phyloP scores from a whole-genome alignment of 2,797 vertebrate genomes.

The Eospalax fontanierii region DNA sequence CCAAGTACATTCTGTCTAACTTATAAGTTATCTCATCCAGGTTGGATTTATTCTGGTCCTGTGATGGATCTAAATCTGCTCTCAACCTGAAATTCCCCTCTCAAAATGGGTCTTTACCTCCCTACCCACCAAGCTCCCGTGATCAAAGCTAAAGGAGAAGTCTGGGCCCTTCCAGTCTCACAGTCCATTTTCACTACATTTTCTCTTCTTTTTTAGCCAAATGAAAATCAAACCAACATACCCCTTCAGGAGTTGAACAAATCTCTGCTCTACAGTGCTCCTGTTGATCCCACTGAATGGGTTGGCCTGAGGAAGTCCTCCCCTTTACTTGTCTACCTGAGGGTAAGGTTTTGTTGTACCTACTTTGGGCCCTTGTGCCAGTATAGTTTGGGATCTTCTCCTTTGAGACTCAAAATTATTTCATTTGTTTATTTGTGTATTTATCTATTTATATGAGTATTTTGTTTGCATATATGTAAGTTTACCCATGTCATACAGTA shows the following conservation, averaged over 20 bases:
- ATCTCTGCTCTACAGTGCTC: constrained; percentile 92
- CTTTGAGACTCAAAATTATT: too few species aligned
- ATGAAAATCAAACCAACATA: constrained; percentile 86
- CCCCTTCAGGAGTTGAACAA: constrained; percentile 83
- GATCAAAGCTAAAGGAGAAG: not conserved
- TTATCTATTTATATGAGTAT: too few species aligned
- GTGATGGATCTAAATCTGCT: not conserved
- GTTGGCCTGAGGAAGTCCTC: constrained; percentile 94
- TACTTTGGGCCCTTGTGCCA: not conserved
- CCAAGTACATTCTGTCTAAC: not conserved
- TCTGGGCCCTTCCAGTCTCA: not conserved
- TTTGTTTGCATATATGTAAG: too few species aligned
- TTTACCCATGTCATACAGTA: too few species aligned
- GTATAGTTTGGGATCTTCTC: not conserved
- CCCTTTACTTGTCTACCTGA: constrained; percentile 93
- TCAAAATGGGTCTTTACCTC: not conserved
- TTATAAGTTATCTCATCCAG: not conserved
- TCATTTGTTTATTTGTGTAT: too few species aligned
- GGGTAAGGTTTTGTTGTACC: constrained; percentile 90
- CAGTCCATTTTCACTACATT: not conserved
- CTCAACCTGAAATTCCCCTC: not conserved
- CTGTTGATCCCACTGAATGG: constrained; percentile 95
- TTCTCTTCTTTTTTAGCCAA: constrained; percentile 89
- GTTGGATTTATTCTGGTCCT: too few species aligned
- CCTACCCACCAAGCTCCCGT: not conserved